phyloP scores from a whole-genome alignment of 2,797 vertebrate species.

The Chloroceryle amazona region DNA sequence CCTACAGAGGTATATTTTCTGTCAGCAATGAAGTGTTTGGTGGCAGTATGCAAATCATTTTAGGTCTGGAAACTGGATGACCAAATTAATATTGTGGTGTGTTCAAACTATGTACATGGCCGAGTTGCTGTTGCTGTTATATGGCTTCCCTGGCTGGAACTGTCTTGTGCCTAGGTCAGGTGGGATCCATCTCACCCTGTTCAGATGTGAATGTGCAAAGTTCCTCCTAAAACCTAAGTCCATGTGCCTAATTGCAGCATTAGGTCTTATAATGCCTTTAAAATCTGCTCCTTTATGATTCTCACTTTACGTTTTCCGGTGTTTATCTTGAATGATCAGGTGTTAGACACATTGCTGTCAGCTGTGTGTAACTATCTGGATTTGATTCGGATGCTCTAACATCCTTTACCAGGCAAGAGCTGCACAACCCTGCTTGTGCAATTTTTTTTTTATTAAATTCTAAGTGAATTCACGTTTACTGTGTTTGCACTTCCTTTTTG shows the following conservation, averaged over 20 bases:
- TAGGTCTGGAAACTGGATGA: not conserved
- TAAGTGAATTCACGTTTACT: not conserved
- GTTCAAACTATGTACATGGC: not conserved
- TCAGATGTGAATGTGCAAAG: not conserved
- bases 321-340: not conserved
- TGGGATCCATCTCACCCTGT: not conserved
- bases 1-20: not conserved
- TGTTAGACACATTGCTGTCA: not conserved
- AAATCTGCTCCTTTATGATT: not conserved
- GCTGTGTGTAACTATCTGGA: not conserved
- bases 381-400: not conserved
- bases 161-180: not conserved
- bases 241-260: not conserved
- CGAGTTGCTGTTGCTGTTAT: not conserved
- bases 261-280: not conserved
- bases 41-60: not conserved
- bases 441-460: not conserved
- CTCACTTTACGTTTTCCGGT: not conserved
- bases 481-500: not conserved
- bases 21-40: not conserved
- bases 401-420: not conserved
- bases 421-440: not conserved
- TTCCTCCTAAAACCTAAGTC: not conserved
- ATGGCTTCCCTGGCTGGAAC: not conserved
- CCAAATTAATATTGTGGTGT: not conserved